These are phyloP conservation scores for Ictalurus punctatus DNA, from an alignment of 2,113 vertebrate genomes.

Conservation along the genomic window DNA sequence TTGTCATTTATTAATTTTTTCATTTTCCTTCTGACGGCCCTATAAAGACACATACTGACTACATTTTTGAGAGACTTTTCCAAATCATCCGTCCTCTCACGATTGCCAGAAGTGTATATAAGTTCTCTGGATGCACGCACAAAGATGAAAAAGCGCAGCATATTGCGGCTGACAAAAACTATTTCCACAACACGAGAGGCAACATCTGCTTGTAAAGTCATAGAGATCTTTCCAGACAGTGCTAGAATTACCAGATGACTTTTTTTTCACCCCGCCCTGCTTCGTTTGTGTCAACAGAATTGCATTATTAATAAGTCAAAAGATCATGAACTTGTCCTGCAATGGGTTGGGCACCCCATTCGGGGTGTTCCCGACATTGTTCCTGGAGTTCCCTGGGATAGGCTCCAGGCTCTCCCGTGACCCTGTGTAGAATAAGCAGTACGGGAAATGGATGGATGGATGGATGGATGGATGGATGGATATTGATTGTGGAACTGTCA, in stretches of 20 bases:
- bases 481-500: neutral
- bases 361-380: no score
- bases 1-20: neutral
- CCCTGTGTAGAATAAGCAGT: no score
- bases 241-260: neutral
- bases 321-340: no score
- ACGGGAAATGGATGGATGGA: no score
- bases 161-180: neutral
- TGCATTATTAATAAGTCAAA: neutral
- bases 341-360: no score
- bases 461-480: no score
- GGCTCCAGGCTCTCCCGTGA: no score
- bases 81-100: neutral
- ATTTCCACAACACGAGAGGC: neutral
- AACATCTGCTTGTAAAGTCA: slow-evolving; percentile 6
- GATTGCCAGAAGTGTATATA: neutral
- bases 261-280: neutral
- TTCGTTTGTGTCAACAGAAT: neutral
- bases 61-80: neutral
- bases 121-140: neutral
- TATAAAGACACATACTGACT: neutral
- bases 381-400: no score
- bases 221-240: neutral
- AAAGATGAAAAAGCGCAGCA: neutral
- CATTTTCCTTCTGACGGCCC: neutral